Evolutionary conservation across 2,797 vertebrate species (phyloP), one percentile per base, ranked within the genome.

Genomic region (Neopelma chrysocephalum): DNA sequence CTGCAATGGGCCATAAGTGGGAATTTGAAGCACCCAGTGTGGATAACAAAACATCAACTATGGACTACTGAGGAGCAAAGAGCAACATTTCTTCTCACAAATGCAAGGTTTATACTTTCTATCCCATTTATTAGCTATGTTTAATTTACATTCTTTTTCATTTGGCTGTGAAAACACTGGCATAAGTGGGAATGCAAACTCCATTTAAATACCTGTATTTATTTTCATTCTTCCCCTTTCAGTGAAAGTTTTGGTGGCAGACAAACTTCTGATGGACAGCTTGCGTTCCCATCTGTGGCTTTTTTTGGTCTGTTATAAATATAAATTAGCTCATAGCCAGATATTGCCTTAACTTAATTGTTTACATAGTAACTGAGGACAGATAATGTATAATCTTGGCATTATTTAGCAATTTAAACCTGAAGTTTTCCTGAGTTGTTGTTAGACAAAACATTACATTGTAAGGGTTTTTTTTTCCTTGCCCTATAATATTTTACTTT

Each of bases 351-450:
- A 50, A 60, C 31, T 50, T 73, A 78, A 91, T 66, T 94, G 50
- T 72, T 97, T 96, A 90, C 58, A 61, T 95, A 89, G 93, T 93
- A 95, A 82, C 53, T 70, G 80, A 43, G 48, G 34, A 70, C 81
- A 84, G 36, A 38, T 58, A 82, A 73, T 9, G 5, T 23, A 76
- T 54, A 97, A 34, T 32, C 50, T 81, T 56, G 82, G n/a, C 60
- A 95, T 96, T 96, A 87, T 94, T 95, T 90, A 97, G 90, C 60
- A 70, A 77, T 87, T 95, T 94, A 91, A 96, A 94, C 71, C 71
- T 90, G 68, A 78, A 69, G 61, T 92, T 96, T 96, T 89, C 87
- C 79, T 84, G 94, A 96, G 94, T 85, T 62, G 89, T 64, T 87
- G 76, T 38, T 22, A 97, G 94, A 96, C 53, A 89, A 95, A 97